Conservation (phyloP, 2,113 vertebrate species). For the Pelmatolapia mariae region DNA sequence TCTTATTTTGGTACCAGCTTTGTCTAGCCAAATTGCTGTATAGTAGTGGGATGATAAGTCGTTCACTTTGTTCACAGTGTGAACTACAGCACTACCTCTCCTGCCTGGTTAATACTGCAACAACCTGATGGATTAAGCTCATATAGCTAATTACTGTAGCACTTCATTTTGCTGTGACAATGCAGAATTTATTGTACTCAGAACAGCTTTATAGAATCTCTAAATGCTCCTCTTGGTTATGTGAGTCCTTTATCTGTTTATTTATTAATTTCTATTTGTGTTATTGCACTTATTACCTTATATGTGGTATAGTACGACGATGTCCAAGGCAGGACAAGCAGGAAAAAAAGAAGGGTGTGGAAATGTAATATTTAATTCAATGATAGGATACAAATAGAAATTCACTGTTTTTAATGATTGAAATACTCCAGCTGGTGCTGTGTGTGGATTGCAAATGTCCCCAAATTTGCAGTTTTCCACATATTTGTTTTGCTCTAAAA, state of each 20-base stretch:
- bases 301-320: neutral
- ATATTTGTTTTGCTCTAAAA: neutral
- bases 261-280: neutral
- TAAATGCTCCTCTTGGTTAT: neutral
- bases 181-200: neutral
- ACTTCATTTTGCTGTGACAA: neutral
- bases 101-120: neutral
- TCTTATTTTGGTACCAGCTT: neutral
- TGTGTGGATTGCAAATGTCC: neutral
- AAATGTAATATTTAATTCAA: neutral
- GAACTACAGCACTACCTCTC: neutral
- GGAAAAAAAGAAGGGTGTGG: neutral
- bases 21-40: neutral
- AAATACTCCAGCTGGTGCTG: neutral
- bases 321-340: neutral
- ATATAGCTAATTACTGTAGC: neutral
- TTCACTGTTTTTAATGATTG: neutral
- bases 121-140: neutral
- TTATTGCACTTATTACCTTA: neutral
- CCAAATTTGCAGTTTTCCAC: neutral
- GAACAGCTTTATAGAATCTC: neutral
- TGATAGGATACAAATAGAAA: neutral
- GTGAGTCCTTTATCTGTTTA: neutral
- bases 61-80: neutral
- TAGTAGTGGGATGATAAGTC: neutral